Conservation (phyloP, 2,113 vertebrate species). For the Polypterus bichir region DNA sequence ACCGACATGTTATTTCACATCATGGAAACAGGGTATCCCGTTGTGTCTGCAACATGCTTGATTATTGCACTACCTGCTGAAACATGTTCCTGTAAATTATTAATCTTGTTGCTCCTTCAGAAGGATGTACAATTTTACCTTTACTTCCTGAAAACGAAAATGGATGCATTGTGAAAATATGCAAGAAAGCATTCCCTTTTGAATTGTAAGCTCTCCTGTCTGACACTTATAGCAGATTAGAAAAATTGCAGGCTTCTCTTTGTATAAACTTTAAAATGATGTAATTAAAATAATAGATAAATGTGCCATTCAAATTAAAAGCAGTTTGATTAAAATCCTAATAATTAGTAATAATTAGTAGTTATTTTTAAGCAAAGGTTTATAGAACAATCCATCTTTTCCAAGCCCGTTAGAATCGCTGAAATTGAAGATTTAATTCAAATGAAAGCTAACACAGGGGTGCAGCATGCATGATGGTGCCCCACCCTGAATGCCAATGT, state of each 20-base stretch:
- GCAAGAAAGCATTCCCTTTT: background rate
- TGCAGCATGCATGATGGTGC: too few species aligned
- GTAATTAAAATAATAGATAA: background rate
- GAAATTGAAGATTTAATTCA: too few species aligned
- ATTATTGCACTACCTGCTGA: slow-evolving; percentile 86
- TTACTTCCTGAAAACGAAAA: slow-evolving; percentile 64
- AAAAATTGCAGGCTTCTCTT: too few species aligned
- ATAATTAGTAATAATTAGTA: too few species aligned
- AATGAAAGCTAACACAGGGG: too few species aligned
- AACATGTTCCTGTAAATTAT: slow-evolving; percentile 78
- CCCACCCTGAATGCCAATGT: too few species aligned
- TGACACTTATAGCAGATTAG: too few species aligned
- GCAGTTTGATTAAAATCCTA: too few species aligned
- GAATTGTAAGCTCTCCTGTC: background rate
- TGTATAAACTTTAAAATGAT: too few species aligned
- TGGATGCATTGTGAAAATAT: slow-evolving; percentile 49
- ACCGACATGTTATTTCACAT: slow-evolving; percentile 40
- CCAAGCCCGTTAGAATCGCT: too few species aligned
- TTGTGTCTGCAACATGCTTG: slow-evolving; percentile 42
- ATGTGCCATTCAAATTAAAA: background rate
- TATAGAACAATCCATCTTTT: too few species aligned
- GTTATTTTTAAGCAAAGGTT: too few species aligned
- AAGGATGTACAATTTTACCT: slow-evolving; percentile 58
- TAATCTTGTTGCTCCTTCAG: slow-evolving; percentile 55
- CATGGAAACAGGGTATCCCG: slow-evolving; percentile 29